phyloP scores from a whole-genome alignment of 1,140 invertebrate genomes.

The Drosophila willistoni region DNA sequence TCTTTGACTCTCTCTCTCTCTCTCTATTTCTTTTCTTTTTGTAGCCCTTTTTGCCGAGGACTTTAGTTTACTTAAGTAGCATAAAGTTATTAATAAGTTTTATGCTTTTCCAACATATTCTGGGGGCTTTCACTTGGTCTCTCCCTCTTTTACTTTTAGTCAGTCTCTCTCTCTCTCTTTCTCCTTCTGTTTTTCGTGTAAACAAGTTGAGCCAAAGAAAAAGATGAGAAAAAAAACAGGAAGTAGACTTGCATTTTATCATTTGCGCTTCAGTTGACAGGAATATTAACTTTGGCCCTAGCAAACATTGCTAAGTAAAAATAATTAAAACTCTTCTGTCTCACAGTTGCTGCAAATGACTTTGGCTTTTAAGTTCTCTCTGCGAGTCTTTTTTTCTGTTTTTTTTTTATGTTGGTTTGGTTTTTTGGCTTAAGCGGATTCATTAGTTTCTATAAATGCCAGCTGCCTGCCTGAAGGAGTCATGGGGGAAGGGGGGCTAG shows the following conservation, averaged over 20 bases:
- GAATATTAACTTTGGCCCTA: slow-evolving; percentile 64
- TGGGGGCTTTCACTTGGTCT: not conserved
- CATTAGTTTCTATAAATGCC: slow-evolving; percentile 75
- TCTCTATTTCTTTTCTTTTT: slow-evolving; percentile 17
- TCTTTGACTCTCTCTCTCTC: not conserved
- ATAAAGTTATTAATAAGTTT: slow-evolving; percentile 80
- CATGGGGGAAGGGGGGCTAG: too few relatives aligned
- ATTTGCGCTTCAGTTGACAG: slow-evolving; percentile 72
- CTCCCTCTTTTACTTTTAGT: not conserved
- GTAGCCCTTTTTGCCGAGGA: slow-evolving; percentile 41
- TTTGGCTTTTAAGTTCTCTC: slow-evolving; percentile 28
- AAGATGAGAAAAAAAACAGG: not conserved
- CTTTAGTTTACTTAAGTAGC: slow-evolving; percentile 66
- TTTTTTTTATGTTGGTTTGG: slow-evolving; percentile 29
- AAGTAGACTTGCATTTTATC: slow-evolving; percentile 67
- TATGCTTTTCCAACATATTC: slow-evolving; percentile 51
- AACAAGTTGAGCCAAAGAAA: slow-evolving; percentile 33
- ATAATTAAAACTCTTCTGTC: slow-evolving; percentile 74
- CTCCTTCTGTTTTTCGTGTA: slow-evolving; percentile 44
- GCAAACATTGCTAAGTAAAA: slow-evolving; percentile 68
- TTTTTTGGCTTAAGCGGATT: slow-evolving; percentile 63
- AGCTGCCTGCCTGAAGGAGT: slow-evolving; percentile 35
- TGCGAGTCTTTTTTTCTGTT: slow-evolving; percentile 5
- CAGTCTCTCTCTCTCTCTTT: not conserved
- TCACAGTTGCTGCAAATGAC: slow-evolving; percentile 38